Conservation (phyloP, 2,113 vertebrate genomes). For the Sylvietta virens region DNA sequence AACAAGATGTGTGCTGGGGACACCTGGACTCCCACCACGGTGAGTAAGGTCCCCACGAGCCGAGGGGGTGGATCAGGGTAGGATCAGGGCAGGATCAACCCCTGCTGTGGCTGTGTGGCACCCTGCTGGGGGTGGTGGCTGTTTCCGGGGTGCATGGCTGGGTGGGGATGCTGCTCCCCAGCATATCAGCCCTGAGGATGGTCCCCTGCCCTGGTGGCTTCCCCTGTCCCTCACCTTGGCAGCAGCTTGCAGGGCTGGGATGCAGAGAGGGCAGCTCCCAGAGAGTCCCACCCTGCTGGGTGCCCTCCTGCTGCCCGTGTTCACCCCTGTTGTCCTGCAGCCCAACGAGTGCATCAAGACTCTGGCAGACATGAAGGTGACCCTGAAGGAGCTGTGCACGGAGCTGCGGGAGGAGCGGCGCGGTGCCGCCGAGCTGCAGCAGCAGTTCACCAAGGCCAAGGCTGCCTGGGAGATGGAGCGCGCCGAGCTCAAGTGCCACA, state of each 20-base stretch:
- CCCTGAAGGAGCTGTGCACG: conserved; percentile 88
- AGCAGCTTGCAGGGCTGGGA: background rate
- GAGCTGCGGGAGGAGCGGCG: conserved; percentile 88
- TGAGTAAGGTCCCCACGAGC: background rate
- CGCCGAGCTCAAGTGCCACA: conserved; percentile 85
- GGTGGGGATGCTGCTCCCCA: background rate
- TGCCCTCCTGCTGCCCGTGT: background rate
- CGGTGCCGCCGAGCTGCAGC: conserved; percentile 89
- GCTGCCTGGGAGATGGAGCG: conserved; percentile 95
- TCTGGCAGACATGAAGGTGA: conserved; percentile 88
- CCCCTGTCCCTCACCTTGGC: background rate
- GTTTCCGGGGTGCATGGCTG: rapidly evolving
- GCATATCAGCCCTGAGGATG: background rate
- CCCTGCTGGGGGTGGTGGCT: background rate
- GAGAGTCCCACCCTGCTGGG: rapidly evolving
- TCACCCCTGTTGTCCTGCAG: conserved; percentile 42
- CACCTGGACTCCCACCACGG: conserved; percentile 78
- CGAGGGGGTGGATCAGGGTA: background rate
- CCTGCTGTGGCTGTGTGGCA: rapidly evolving
- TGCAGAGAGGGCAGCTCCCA: background rate
- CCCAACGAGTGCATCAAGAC: conserved; percentile 87
- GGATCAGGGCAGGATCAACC: background rate
- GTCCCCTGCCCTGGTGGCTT: background rate
- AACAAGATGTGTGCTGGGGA: conserved; percentile 79
- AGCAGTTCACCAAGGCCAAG: conserved; percentile 95